Conservation (phyloP, 92 coral and sea anemone species). For the Zoanthus solanderi region DNA sequence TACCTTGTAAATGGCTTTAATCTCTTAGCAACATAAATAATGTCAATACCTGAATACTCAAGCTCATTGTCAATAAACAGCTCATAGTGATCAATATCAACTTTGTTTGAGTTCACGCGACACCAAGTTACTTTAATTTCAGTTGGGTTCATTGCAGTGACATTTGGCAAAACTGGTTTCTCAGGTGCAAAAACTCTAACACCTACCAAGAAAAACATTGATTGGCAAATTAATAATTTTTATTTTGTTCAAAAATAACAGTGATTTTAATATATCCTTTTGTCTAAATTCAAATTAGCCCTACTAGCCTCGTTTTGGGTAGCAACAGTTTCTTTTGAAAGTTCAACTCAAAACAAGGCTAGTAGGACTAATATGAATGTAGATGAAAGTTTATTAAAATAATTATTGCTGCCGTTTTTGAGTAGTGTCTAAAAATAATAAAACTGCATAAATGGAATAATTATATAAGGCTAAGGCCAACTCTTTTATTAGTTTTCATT, state of each 20-base stretch:
- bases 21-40: slow-evolving; percentile 91
- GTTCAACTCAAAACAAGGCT: too few species aligned
- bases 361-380: too few species aligned
- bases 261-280: too few species aligned
- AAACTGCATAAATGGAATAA: not conserved
- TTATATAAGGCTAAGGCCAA: not conserved
- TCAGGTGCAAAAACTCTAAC: slow-evolving; percentile 67
- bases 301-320: not conserved
- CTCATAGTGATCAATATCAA: slow-evolving; percentile 90
- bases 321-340: too few species aligned
- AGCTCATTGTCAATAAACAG: slow-evolving; percentile 88
- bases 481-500: too few species aligned
- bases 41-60: slow-evolving; percentile 96
- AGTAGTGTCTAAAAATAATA: too few species aligned
- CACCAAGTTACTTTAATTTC: slow-evolving; percentile 96
- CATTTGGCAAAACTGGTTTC: slow-evolving; percentile 91
- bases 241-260: not conserved
- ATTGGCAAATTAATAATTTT: not conserved
- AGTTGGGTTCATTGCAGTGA: slow-evolving; percentile 87
- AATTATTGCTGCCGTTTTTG: too few species aligned
- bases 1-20: slow-evolving; percentile 90
- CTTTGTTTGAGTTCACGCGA: slow-evolving; percentile 88
- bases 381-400: too few species aligned
- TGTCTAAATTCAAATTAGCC: too few species aligned
- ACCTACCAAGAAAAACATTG: not conserved